phyloP scores from a whole-genome alignment of 2,888 invertebrate species.

The Tipula confusa region DNA sequence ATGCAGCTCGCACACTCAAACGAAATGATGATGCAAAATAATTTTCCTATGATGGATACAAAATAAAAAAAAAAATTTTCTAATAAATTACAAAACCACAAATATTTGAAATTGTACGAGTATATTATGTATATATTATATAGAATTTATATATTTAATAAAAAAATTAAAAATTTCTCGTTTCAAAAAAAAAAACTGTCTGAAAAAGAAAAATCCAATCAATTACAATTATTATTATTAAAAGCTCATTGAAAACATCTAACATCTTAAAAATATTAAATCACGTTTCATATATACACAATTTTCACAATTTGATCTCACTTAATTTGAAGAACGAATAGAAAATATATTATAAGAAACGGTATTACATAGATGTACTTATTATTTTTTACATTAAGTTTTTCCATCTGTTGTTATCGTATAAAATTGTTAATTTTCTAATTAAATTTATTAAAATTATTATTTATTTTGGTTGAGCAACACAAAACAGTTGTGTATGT shows the following conservation, averaged over 20 bases:
- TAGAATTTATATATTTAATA: background rate
- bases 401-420: background rate
- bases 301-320: slow-evolving; percentile 8
- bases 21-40: background rate
- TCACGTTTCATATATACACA: slow-evolving; percentile 12
- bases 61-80: background rate
- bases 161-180: background rate
- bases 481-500: too few relatives aligned
- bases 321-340: slow-evolving; percentile 12
- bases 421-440: background rate
- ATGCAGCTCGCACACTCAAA: background rate
- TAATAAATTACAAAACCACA: slow-evolving; percentile 12
- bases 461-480: background rate
- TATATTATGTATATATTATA: too few relatives aligned
- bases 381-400: background rate
- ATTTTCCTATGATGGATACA: background rate
- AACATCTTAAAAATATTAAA: background rate
- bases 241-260: slow-evolving; percentile 12
- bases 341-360: background rate
- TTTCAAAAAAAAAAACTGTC: background rate
- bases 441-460: background rate
- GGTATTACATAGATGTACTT: background rate
- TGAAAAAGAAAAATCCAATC: slow-evolving; percentile 12
- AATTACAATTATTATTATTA: slow-evolving; percentile 25
- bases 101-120: slow-evolving; percentile 4